Conservation (phyloP, 2,113 vertebrate species). For the Centrocercus urophasianus region DNA sequence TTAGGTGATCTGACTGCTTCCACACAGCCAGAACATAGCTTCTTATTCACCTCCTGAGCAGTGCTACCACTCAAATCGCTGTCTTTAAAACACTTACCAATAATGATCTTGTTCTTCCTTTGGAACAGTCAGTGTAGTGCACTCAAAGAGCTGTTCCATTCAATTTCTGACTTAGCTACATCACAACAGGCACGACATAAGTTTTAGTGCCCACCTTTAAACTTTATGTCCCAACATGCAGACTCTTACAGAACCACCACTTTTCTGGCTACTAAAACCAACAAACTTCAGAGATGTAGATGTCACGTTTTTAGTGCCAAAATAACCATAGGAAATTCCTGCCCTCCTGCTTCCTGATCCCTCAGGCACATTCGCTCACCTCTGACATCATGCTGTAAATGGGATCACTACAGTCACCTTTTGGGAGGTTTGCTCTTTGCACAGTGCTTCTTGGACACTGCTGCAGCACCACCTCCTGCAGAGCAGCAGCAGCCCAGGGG, state of each 20-base stretch:
- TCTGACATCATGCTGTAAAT: not conserved
- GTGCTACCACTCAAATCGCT: not conserved
- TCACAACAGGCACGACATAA: not conserved
- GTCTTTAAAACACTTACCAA: not conserved
- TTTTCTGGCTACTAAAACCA: not conserved
- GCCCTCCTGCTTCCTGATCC: not conserved
- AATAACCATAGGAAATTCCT: not conserved
- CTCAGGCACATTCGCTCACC: not conserved
- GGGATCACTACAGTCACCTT: not conserved
- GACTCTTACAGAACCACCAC: not conserved
- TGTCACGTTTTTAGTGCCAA: rapidly evolving
- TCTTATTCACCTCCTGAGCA: not conserved
- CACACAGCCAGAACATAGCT: not conserved
- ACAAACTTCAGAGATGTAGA: not conserved
- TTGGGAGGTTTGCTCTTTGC: not conserved
- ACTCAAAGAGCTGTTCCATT: not conserved
- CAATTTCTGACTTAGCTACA: not conserved
- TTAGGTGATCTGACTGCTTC: not conserved
- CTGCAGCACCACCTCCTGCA: not conserved
- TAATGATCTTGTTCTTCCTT: not conserved
- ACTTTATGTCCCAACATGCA: rapidly evolving
- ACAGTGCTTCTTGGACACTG: not conserved
- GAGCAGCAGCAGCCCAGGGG: not conserved
- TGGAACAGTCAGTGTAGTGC: not conserved
- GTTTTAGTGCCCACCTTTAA: not conserved